Evolutionary conservation across 1,140 invertebrate genomes (phyloP).

Genomic region (Drosophila kikkawai): DNA sequence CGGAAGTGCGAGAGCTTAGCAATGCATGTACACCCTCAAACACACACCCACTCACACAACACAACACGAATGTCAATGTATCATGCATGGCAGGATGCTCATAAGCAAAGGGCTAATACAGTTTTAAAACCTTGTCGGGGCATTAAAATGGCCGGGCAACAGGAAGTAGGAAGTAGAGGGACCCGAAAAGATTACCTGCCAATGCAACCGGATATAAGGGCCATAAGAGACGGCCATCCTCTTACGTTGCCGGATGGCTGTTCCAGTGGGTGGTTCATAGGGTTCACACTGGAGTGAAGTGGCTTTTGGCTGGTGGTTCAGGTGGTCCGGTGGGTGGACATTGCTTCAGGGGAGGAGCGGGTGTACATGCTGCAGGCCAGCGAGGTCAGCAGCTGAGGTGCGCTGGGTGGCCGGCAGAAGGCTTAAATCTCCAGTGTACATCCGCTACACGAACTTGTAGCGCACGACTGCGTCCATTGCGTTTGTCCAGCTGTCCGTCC

Average conservation of each 20-base stretch:
- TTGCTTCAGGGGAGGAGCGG: background rate
- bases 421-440: constrained; percentile 81
- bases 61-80: constrained; percentile 31
- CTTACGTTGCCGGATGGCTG: constrained; percentile 20
- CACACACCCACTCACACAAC: constrained; percentile 21
- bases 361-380: constrained; percentile 9
- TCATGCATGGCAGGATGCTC: constrained; percentile 47
- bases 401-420: constrained; percentile 42
- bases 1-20: constrained; percentile 77
- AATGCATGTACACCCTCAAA: constrained; percentile 57
- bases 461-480: constrained; percentile 70
- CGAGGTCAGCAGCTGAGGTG: constrained; percentile 44
- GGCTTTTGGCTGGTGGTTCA: constrained; percentile 1
- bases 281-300: constrained; percentile 2
- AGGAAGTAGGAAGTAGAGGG: constrained; percentile 59
- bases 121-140: constrained; percentile 67
- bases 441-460: constrained; percentile 79
- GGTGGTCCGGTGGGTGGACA: background rate
- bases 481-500: constrained; percentile 27
- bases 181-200: constrained; percentile 78
- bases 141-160: constrained; percentile 68
- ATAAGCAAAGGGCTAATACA: constrained; percentile 67
- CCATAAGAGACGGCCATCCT: constrained; percentile 57
- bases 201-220: constrained; percentile 79
- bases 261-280: constrained; percentile 19